Evolutionary conservation across 2,113 vertebrate genomes (phyloP).

Genomic region (Sminthopsis crassicaudata): DNA sequence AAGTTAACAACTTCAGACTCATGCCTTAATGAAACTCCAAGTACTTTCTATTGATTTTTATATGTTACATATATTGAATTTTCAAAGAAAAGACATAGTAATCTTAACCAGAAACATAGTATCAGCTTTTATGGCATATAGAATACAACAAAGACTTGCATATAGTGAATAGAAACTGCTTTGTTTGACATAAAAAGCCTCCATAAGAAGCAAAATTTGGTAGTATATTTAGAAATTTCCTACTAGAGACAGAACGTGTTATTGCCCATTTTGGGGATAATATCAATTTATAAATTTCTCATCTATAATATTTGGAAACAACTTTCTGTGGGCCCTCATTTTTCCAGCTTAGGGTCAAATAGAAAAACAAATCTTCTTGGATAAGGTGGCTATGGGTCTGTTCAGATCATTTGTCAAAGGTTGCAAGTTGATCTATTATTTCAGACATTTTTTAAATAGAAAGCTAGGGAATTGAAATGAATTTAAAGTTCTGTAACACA

Average conservation of each 20-base stretch:
- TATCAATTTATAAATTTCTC: background rate
- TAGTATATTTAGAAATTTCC: background rate
- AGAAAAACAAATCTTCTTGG: background rate
- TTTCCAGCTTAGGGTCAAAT: background rate
- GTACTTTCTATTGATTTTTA: background rate
- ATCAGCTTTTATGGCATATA: background rate
- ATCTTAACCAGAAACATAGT: conserved; percentile 23
- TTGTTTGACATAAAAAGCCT: background rate
- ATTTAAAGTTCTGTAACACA: background rate
- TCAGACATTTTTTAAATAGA: background rate
- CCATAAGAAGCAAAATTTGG: conserved; percentile 6
- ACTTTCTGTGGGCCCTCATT: conserved; percentile 26
- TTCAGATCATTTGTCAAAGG: conserved; percentile 12
- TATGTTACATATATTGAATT: conserved; percentile 7
- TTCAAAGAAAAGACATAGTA: background rate
- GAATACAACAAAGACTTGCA: conserved; percentile 1
- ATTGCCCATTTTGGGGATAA: background rate
- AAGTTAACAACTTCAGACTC: background rate
- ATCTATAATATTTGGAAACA: conserved; percentile 7
- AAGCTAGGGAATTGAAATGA: background rate
- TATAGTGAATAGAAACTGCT: background rate
- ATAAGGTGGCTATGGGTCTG: background rate
- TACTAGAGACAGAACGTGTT: background rate
- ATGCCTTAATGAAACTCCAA: background rate
- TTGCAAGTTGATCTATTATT: background rate